Evolutionary conservation across 2,113 vertebrate genomes (phyloP), one percentile per base, ranked within the genome.

Genomic region (Myrmophylax atrothorax): DNA sequence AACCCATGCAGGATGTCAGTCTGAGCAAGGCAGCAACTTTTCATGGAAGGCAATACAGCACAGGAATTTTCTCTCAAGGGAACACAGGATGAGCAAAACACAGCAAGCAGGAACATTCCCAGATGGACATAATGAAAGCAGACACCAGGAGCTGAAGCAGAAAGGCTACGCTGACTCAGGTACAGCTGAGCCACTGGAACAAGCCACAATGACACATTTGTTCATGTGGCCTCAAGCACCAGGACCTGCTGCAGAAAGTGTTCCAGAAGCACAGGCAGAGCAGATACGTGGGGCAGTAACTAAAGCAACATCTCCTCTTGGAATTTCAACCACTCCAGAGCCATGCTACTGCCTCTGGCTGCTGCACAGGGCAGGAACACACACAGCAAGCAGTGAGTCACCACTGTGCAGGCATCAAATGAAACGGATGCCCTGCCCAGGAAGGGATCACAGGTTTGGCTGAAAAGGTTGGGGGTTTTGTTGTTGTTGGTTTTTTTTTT

Each of bases 401-500:
- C 38, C n/a, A 1, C 90, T 44, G 58, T 2, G 35, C 67, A 77
- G 33, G 42, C 72, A 78, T 42, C 79, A 70, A 37, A 37, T 3
- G 38, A 60, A 93, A 92, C 14, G 10, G 90, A 92, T 95, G 80
- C 89, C 91, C 94, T 86, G 52, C 95, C 77, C 84, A 91, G 66
- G 91, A 94, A 95, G 40, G 20, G 44, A 77, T 46, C 44, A 70
- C 53, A 33, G 11, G 9, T 75, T 78, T 74, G 64, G 38, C 68
- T 90, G 72, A 78, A 81, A 80, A 18, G 18, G 28, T 6, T 37
- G 20, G 22, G n/a, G n/a, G 40, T 42, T 50, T 50, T 25, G 47
- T 44, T 62, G n/a, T n/a, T n/a, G n/a, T n/a, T n/a, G n/a, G 33
- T 35, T 62, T 7, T 58, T 90, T 56, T 46, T 78, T 72, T 60